Evolutionary conservation across 2,888 invertebrate species (phyloP).

Genomic region (Melikaiella ostensackeni): DNA sequence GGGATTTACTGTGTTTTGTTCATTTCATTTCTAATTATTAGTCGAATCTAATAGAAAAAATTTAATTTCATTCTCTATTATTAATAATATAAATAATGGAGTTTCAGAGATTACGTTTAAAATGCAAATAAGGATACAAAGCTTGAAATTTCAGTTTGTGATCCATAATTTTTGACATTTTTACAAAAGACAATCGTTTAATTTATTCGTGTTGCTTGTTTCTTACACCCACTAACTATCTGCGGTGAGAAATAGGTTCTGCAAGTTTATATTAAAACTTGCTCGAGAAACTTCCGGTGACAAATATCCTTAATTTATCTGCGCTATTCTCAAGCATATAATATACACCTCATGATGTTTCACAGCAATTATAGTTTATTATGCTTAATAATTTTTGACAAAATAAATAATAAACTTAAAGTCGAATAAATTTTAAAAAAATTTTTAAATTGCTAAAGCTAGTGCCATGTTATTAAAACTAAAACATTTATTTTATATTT

Average conservation of each 20-base stretch:
- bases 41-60: too few relatives aligned
- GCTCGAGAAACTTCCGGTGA: slow-evolving; percentile 23
- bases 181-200: neutral
- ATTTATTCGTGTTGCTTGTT: slow-evolving; percentile 7
- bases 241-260: slow-evolving; percentile 1
- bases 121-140: neutral
- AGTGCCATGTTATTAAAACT: neutral
- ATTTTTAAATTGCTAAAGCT: neutral
- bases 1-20: too few relatives aligned
- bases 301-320: slow-evolving; percentile 29
- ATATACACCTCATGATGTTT: slow-evolving; percentile 9
- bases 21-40: neutral
- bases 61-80: too few relatives aligned
- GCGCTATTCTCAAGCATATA: neutral
- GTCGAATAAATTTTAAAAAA: neutral
- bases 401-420: neutral
- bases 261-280: slow-evolving; percentile 32
- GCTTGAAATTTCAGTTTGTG: neutral
- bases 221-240: neutral
- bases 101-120: too few relatives aligned
- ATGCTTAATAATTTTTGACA: neutral
- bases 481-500: neutral
- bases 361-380: slow-evolving; percentile 21
- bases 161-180: neutral
- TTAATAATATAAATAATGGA: too few relatives aligned